Percentiles rank a stretch among this genome's conserved stretches.
Conservation (phyloP, 2,888 invertebrate genomes). For the Zygogramma bicolorata region DNA sequence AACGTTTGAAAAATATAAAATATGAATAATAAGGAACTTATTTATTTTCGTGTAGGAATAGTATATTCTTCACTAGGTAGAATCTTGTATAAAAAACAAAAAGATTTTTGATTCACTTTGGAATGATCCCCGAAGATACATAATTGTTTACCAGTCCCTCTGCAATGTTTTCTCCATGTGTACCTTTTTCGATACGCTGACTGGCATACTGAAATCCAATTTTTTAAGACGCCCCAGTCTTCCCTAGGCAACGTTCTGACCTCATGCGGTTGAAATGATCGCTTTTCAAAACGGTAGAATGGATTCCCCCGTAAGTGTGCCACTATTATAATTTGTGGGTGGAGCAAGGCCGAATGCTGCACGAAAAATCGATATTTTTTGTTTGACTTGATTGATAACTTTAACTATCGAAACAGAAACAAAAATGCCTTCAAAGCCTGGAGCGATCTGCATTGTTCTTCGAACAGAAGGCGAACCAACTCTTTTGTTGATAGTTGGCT, state of each 20-base stretch:
- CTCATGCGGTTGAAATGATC: conserved; percentile 16
- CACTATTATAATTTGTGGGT: conserved; percentile 33
- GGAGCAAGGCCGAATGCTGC: conserved; percentile 35
- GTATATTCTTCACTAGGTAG: no score
- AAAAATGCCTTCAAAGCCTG: conserved; percentile 11
- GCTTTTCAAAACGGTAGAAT: conserved; percentile 31
- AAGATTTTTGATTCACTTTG: no score
- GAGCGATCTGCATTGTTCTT: neutral
- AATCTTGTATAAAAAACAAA: no score
- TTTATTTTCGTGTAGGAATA: no score
- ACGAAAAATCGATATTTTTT: conserved; percentile 32
- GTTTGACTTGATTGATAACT: conserved; percentile 18
- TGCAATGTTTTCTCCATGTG: no score
- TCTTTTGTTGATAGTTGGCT: conserved; percentile 1
- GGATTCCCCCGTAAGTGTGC: conserved; percentile 33
- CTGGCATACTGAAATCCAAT: no score
- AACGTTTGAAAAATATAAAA: no score
- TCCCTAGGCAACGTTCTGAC: neutral
- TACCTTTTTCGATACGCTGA: no score
- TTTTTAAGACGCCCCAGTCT: neutral
- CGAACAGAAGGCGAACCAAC: neutral
- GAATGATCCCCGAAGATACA: no score
- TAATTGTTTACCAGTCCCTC: no score
- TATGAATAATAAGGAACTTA: no score
- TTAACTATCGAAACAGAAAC: neutral